These are phyloP conservation scores for Cephalopterus ornatus DNA, from an alignment of 2,113 vertebrate genomes.

Conservation along the genomic window DNA sequence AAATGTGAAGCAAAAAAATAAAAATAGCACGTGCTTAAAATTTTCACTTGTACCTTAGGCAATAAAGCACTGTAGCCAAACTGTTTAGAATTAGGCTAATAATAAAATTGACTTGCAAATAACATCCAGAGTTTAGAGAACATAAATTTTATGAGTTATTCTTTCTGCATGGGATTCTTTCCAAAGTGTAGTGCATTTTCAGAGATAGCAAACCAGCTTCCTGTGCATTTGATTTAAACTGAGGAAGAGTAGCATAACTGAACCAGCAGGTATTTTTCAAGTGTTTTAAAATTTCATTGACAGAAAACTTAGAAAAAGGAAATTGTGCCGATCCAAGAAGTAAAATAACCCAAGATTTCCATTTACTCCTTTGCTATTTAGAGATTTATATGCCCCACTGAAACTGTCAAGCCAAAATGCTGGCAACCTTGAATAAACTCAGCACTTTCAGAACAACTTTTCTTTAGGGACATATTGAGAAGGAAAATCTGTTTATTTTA, in stretches of 20 bases:
- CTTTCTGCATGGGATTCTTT: background rate
- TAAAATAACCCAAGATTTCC: constrained; percentile 21
- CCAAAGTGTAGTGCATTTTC: background rate
- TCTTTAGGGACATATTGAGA: constrained; percentile 30
- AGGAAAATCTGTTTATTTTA: background rate
- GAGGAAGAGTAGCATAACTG: background rate
- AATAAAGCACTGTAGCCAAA: background rate
- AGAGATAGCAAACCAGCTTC: background rate
- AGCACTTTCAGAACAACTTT: constrained; percentile 21
- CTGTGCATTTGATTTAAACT: background rate
- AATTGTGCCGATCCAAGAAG: background rate
- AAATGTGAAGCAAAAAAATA: background rate
- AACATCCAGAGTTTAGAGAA: constrained; percentile 3
- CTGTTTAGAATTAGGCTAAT: background rate
- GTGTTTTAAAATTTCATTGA: background rate
- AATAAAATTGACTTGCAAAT: constrained; percentile 9
- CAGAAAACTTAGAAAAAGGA: background rate
- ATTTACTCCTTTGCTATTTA: constrained; percentile 1
- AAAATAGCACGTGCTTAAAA: constrained; percentile 2
- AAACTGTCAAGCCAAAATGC: constrained; percentile 39
- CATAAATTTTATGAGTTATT: constrained; percentile 3
- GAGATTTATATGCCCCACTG: constrained; percentile 12
- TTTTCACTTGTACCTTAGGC: constrained; percentile 27
- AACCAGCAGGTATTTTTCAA: background rate
- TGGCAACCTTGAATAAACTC: constrained; percentile 44